A percentile compares a stretch with the other conserved stretches of the same genome.
Evolutionary conservation across 1,140 invertebrate genomes (phyloP).

Genomic region (Pseudomyrmex pallidus): DNA sequence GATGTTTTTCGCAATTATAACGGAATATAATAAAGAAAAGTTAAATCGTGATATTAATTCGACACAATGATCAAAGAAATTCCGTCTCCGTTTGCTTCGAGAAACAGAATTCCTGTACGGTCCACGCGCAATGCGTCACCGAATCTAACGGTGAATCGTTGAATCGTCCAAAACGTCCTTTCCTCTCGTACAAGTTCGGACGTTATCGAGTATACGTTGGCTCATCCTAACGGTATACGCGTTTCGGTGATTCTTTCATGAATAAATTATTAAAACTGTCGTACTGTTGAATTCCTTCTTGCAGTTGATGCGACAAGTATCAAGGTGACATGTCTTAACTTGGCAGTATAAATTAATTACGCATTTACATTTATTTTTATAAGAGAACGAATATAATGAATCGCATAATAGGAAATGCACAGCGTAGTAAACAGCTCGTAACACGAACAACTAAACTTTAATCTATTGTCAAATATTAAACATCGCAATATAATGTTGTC

Average conservation of each 20-base stretch:
- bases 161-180: slow-evolving; percentile 78
- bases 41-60: background rate
- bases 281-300: slow-evolving; percentile 31
- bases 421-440: too few species aligned
- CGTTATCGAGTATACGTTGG: slow-evolving; percentile 67
- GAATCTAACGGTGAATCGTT: slow-evolving; percentile 75
- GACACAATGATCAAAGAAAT: background rate
- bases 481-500: background rate
- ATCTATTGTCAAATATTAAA: background rate
- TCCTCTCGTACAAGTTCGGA: slow-evolving; percentile 46
- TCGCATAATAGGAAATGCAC: background rate
- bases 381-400: background rate
- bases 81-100: background rate
- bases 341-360: background rate
- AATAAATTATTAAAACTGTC: slow-evolving; percentile 81
- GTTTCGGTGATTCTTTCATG: slow-evolving; percentile 79
- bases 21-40: too few species aligned
- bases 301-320: background rate
- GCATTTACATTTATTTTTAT: background rate
- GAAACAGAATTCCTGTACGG: slow-evolving; percentile 33
- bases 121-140: slow-evolving; percentile 55
- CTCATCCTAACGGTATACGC: slow-evolving; percentile 79
- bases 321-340: background rate
- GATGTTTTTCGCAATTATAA: too few species aligned
- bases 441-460: background rate